Conservation (phyloP, 2,888 invertebrate species). For the Smittia aterrima region DNA sequence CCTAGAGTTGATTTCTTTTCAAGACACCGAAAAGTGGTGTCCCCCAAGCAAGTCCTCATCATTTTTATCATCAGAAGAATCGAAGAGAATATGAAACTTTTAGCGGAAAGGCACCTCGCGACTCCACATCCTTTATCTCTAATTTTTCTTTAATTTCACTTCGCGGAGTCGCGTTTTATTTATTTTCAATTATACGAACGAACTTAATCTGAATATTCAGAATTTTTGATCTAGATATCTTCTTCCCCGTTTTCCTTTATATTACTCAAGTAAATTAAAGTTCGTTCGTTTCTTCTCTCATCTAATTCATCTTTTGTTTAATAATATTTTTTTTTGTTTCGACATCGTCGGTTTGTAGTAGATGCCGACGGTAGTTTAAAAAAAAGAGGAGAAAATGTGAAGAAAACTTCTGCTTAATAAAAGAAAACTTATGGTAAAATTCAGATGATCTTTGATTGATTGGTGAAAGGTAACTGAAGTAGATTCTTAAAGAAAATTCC, state of each 20-base stretch:
- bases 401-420: slow-evolving; percentile 10
- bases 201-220: too few species aligned
- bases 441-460: neutral
- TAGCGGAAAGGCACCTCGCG: neutral
- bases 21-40: neutral
- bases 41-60: too few species aligned
- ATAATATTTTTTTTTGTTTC: neutral
- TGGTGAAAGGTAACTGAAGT: too few species aligned
- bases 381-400: slow-evolving; percentile 3
- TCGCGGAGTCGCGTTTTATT: too few species aligned
- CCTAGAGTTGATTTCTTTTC: neutral
- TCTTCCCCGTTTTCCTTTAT: too few species aligned
- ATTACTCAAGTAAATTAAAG: too few species aligned
- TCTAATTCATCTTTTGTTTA: neutral
- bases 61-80: too few species aligned
- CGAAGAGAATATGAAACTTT: too few species aligned
- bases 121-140: neutral
- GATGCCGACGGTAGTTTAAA: neutral
- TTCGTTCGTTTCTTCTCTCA: neutral
- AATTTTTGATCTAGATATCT: too few species aligned
- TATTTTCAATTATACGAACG: too few species aligned
- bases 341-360: neutral
- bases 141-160: too few species aligned
- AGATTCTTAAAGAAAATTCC: too few species aligned
- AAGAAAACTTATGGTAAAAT: neutral